Conservation (phyloP, 2,888 invertebrate genomes). For the Amitus sp. region DNA sequence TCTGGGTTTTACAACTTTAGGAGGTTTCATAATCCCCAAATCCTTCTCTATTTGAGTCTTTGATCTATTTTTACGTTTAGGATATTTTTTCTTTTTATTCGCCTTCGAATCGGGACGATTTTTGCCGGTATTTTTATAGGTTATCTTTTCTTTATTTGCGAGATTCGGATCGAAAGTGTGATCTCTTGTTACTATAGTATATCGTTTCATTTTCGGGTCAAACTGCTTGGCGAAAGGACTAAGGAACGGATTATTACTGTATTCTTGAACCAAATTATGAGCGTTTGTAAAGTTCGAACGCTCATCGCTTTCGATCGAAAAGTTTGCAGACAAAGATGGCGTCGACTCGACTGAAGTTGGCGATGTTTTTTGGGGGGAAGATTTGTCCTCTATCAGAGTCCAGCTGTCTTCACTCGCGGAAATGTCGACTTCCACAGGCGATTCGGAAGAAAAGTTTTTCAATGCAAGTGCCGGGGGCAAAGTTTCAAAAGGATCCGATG, state of each 20-base stretch:
- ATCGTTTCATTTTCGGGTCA: constrained; percentile 25
- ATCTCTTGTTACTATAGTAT: constrained; percentile 9
- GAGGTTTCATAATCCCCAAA: constrained; percentile 19
- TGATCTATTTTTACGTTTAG: constrained; percentile 1
- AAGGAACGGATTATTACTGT: constrained; percentile 38
- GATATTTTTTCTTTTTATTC: not conserved
- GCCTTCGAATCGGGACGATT: constrained; percentile 1
- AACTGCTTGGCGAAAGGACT: constrained; percentile 28
- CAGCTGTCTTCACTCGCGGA: constrained; percentile 11
- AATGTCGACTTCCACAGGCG: constrained; percentile 25
- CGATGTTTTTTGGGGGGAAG: no score
- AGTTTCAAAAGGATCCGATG: no score
- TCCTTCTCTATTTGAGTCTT: constrained; percentile 5
- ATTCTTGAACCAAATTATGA: constrained; percentile 10
- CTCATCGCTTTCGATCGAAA: not conserved
- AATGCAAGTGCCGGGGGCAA: no score
- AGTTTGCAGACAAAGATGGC: not conserved
- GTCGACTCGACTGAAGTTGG: constrained; percentile 9
- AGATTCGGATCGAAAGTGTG: no score
- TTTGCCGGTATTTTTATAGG: not conserved
- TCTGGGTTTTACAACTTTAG: constrained; percentile 2
- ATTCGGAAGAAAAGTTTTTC: no score
- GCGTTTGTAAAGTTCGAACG: constrained; percentile 10
- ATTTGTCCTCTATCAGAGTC: not conserved
- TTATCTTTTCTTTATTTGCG: not conserved